Evolutionary conservation across 1,140 invertebrate genomes (phyloP).

Genomic region (Musca domestica): DNA sequence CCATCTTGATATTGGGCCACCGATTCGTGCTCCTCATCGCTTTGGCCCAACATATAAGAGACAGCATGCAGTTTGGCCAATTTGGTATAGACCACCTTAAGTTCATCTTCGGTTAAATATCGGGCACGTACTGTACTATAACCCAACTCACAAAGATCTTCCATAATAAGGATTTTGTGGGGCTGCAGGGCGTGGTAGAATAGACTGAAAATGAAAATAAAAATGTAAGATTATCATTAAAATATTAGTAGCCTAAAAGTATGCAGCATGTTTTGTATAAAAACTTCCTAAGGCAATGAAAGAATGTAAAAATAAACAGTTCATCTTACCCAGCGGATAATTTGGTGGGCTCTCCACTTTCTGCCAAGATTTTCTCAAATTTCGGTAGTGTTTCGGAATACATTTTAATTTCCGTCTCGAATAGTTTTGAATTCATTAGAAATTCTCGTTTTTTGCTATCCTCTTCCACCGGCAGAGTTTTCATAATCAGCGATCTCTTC

Average conservation of each 20-base stretch:
- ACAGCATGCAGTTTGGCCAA: constrained; percentile 43
- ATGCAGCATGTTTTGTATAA: not conserved
- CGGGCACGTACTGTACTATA: constrained; percentile 33
- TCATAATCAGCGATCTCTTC: constrained; percentile 35
- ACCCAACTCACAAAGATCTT: constrained; percentile 34
- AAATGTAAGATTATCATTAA: not conserved
- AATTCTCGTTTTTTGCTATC: constrained; percentile 36
- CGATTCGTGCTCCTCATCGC: not conserved
- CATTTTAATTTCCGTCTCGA: constrained; percentile 37
- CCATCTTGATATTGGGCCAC: constrained; percentile 2
- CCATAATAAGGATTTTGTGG: constrained; percentile 33
- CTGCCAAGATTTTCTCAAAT: constrained; percentile 30
- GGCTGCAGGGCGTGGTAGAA: constrained; percentile 36
- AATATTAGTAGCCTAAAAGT: too few species aligned
- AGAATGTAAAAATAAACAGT: too few species aligned
- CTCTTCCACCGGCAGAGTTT: constrained; percentile 39
- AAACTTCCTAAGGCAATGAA: too few species aligned
- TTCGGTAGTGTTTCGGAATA: constrained; percentile 34
- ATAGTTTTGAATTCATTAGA: constrained; percentile 26
- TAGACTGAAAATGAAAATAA: not conserved
- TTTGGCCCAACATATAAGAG: constrained; percentile 33
- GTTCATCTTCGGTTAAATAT: constrained; percentile 24
- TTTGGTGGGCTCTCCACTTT: constrained; percentile 30
- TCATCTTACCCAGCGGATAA: not conserved
- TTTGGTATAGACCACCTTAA: constrained; percentile 27